These are phyloP conservation scores for Chrysoperla carnea DNA, from an alignment of 1,140 invertebrate species.

Conservation along the genomic window DNA sequence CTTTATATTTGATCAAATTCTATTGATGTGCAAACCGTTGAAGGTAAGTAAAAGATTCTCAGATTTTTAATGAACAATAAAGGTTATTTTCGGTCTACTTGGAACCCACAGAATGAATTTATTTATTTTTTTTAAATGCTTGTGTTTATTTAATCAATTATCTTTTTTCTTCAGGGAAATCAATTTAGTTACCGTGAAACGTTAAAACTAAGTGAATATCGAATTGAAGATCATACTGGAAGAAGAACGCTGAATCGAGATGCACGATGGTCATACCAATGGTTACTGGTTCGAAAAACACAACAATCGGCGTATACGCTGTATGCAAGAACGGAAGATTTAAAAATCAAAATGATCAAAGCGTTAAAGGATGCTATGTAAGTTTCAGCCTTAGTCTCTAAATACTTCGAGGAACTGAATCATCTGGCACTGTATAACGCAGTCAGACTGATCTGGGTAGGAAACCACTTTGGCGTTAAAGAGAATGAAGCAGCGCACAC, in stretches of 20 bases:
- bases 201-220: conserved; percentile 68
- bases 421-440: too few species aligned
- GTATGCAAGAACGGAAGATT: conserved; percentile 74
- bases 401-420: too few species aligned
- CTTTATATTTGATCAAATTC: conserved; percentile 93
- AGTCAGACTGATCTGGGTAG: too few species aligned
- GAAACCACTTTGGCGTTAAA: too few species aligned
- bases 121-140: too few species aligned
- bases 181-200: conserved; percentile 84
- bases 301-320: conserved; percentile 74
- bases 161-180: conserved; percentile 56
- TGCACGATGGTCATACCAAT: conserved; percentile 61
- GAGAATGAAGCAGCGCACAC: too few species aligned
- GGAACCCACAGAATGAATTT: too few species aligned
- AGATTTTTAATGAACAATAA: too few species aligned
- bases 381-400: conserved; percentile 27
- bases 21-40: conserved; percentile 83
- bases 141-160: too few species aligned
- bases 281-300: conserved; percentile 67
- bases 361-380: conserved; percentile 81
- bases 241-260: conserved; percentile 42
- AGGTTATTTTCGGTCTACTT: too few species aligned
- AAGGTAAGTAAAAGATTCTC: conserved; percentile 50
- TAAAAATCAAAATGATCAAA: conserved; percentile 80
- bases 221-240: conserved; percentile 59